Conservation (phyloP, 2,797 vertebrate genomes). For the Trichosurus vulpecula region DNA sequence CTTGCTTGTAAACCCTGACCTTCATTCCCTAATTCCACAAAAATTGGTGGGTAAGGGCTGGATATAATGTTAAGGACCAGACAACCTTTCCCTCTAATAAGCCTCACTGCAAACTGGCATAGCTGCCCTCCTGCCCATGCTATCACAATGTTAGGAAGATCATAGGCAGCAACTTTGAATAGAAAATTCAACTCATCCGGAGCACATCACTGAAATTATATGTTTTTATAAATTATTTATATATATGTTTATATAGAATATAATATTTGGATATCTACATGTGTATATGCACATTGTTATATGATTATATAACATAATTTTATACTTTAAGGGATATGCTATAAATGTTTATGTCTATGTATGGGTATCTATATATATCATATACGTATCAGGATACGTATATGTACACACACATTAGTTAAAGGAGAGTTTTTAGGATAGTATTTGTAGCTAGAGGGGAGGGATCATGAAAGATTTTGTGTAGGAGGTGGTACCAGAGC, state of each 20-base stretch:
- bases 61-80: background rate
- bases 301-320: no score
- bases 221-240: no score
- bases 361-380: no score
- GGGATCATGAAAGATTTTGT: no score
- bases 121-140: background rate
- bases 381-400: background rate
- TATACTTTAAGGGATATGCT: no score
- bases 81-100: background rate
- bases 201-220: background rate
- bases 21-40: background rate
- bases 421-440: no score
- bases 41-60: background rate
- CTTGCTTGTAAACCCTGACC: background rate
- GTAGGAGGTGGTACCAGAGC: no score
- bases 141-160: background rate
- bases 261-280: background rate
- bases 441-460: no score
- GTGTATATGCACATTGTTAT: background rate
- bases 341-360: background rate
- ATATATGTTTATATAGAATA: background rate
- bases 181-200: background rate
- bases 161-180: background rate
- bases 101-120: background rate
- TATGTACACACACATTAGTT: background rate